These are phyloP conservation scores for Stenopsyche tienmushanensis DNA, from an alignment of 1,140 invertebrate genomes.

Conservation along the genomic window DNA sequence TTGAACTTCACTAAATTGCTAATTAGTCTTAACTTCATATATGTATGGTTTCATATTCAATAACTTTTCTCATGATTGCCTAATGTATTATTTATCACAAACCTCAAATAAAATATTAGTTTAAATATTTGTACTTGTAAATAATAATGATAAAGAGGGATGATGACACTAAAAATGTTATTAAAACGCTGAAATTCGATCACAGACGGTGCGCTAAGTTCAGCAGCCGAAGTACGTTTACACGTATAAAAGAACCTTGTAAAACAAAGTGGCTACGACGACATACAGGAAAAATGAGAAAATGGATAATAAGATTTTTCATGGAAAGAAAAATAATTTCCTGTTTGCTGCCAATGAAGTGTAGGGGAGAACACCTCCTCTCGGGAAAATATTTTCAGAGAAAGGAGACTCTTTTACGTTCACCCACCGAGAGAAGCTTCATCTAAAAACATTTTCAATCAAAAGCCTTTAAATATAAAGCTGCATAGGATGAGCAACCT, in stretches of 20 bases:
- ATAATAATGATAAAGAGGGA: no score
- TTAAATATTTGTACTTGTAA: no score
- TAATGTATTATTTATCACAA: neutral
- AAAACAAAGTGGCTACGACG: constrained; percentile 23
- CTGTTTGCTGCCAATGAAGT: constrained; percentile 32
- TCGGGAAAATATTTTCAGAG: neutral
- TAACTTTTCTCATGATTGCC: neutral
- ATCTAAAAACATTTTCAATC: constrained; percentile 5
- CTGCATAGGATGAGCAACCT: no score
- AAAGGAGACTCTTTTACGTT: neutral
- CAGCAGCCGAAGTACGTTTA: neutral
- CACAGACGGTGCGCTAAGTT: no score
- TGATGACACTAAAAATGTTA: no score
- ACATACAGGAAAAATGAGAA: constrained; percentile 34
- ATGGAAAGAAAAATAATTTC: constrained; percentile 36
- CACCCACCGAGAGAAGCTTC: neutral
- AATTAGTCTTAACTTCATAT: neutral
- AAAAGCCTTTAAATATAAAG: no score
- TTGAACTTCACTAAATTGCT: neutral
- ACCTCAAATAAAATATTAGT: no score
- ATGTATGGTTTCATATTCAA: neutral
- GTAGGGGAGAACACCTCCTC: neutral
- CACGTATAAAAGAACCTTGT: constrained; percentile 1
- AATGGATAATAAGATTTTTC: constrained; percentile 36
- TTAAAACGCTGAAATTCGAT: no score